Evolutionary conservation across 2,113 vertebrate species (phyloP).

Genomic region (Phylloscopus trochiloides): DNA sequence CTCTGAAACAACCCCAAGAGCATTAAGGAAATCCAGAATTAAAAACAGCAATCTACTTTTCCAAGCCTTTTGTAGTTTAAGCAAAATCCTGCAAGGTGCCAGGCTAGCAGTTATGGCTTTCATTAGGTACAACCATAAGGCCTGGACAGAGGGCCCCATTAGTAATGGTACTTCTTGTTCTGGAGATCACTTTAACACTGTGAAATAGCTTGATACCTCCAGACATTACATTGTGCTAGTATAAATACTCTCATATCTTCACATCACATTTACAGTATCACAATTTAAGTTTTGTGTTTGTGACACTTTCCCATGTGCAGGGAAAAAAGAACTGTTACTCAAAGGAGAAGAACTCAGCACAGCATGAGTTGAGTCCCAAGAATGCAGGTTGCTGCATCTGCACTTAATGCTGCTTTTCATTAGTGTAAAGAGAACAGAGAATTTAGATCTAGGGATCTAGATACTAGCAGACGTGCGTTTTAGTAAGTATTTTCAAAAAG

Average conservation of each 20-base stretch:
- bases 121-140: not conserved
- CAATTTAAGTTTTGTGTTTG: not conserved
- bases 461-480: not conserved
- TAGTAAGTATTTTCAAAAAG: not conserved
- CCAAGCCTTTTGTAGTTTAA: not conserved
- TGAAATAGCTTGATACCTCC: not conserved
- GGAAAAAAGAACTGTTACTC: not conserved
- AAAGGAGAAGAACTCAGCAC: not conserved
- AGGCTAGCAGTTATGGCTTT: not conserved
- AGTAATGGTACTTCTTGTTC: not conserved
- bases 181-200: not conserved
- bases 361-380: not conserved
- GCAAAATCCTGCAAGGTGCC: not conserved
- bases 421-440: not conserved
- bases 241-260: not conserved
- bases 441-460: not conserved
- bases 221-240: not conserved
- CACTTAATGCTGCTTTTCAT: not conserved
- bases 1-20: not conserved
- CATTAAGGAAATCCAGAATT: not conserved
- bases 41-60: not conserved
- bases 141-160: not conserved
- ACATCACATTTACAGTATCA: not conserved
- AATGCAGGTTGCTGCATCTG: not conserved
- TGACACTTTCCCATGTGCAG: not conserved